Evolutionary conservation across 2,797 vertebrate species (phyloP), one percentile per base, ranked within the genome.

Genomic region (Psittacula echo): DNA sequence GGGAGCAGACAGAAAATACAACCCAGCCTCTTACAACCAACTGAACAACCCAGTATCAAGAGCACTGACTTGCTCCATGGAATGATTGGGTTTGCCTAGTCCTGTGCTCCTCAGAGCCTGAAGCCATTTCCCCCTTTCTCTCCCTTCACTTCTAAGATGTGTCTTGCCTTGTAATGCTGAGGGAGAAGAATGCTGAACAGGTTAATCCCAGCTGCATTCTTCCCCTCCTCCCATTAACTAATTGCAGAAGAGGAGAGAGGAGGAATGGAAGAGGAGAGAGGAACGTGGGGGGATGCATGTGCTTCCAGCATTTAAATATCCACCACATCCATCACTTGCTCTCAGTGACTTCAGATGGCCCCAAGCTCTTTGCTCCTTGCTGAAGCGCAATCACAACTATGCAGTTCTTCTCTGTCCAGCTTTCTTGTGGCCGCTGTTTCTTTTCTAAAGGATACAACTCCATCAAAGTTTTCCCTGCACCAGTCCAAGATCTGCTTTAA

Each of bases 401-500:
- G 32, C 67, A 62, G 11, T 8, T 73, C 65, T 45, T 23, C 71
- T 51, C 61, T 47, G 58, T 15, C 42, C 27, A 16, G 13, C n/a
- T 30, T 42, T 24, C 10, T 24, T n/a, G 22, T 41, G 21, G 4
- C 30, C 29, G 5, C 9, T 21, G 23, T 2, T 16, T 26, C 58
- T 51, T 34, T 45, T 51, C 22, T 29, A 54, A 94, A 99, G 99
- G 99, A 99, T 99, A 99, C 99, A 24, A 99, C 99, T 93, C 99
- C 99, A 10, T 99, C 98, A 87, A 99, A 99, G 90, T 98, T 98
- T 20, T 98, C 98, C 85, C 98, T 98, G 83, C 99, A 99, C 99
- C 99, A 99, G 87, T 99, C 99, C 89, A 99, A 95, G 91, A 99
- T 99, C 97, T 99, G 99, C 94, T 99, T 98, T 65, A 99, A 98